phyloP scores from a whole-genome alignment of 2,797 vertebrate genomes.

The Okamejei kenojei region DNA sequence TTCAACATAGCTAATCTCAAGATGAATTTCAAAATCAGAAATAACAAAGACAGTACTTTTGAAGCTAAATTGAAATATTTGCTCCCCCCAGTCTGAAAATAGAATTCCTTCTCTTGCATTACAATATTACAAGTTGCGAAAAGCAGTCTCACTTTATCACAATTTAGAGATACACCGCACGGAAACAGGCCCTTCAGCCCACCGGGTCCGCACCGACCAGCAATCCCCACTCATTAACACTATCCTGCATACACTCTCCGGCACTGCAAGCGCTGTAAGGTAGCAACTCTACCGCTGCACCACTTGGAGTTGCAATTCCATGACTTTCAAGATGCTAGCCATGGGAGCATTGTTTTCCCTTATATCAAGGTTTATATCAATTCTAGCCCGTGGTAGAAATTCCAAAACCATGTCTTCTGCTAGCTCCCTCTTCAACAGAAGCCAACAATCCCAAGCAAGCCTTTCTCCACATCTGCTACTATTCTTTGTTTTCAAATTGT shows the following conservation, averaged over 20 bases:
- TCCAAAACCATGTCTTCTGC: neutral
- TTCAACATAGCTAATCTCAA: constrained; percentile 40
- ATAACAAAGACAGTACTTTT: constrained; percentile 41
- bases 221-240: no score
- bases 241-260: no score
- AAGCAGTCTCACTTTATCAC: neutral
- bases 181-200: no score
- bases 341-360: neutral
- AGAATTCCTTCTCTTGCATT: neutral
- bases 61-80: constrained; percentile 38
- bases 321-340: constrained; percentile 30
- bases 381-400: no score
- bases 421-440: neutral
- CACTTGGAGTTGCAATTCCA: neutral
- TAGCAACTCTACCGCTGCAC: no score
- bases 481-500: constrained; percentile 2
- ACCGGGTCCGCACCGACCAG: no score
- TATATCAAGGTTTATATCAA: neutral
- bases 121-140: neutral
- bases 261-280: no score
- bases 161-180: neutral
- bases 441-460: neutral
- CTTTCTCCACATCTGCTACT: neutral
- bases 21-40: constrained; percentile 36
- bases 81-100: constrained; percentile 9